Conservation (phyloP, 2,113 vertebrate genomes). For the Grus americana region DNA sequence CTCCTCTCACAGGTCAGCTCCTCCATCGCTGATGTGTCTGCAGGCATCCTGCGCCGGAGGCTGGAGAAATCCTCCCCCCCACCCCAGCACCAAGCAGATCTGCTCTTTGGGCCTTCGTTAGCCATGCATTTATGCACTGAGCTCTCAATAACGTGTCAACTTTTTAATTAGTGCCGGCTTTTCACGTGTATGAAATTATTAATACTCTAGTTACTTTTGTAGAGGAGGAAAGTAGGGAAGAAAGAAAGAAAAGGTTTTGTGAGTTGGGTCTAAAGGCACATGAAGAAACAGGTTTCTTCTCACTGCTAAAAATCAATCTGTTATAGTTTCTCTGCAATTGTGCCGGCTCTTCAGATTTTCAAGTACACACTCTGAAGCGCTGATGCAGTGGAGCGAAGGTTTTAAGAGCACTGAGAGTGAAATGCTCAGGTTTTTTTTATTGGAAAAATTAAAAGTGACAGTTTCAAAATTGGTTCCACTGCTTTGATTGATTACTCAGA, state of each 20-base stretch:
- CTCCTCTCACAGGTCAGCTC: not conserved
- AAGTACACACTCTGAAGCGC: not conserved
- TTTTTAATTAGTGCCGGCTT: not conserved
- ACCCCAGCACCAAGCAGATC: not conserved
- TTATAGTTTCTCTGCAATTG: constrained; percentile 6
- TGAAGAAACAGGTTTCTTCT: not conserved
- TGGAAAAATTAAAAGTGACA: constrained; percentile 63
- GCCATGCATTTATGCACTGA: not conserved
- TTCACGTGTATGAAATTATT: not conserved
- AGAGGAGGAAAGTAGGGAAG: not conserved
- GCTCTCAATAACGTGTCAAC: not conserved
- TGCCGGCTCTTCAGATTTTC: constrained; percentile 1
- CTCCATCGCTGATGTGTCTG: fast-evolving
- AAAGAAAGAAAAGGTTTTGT: not conserved
- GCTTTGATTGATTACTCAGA: constrained; percentile 60
- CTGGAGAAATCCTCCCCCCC: not conserved
- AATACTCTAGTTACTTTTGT: not conserved
- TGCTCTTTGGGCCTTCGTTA: not conserved
- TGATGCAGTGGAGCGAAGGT: not conserved
- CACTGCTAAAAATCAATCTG: constrained; percentile 11
- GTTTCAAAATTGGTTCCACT: constrained; percentile 43
- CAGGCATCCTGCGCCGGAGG: fast-evolving
- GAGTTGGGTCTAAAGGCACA: not conserved
- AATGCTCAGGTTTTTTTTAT: constrained; percentile 28
- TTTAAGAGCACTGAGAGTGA: not conserved